Evolutionary conservation across 2,888 invertebrate genomes (phyloP).

Genomic region (Pinctada fucata): DNA sequence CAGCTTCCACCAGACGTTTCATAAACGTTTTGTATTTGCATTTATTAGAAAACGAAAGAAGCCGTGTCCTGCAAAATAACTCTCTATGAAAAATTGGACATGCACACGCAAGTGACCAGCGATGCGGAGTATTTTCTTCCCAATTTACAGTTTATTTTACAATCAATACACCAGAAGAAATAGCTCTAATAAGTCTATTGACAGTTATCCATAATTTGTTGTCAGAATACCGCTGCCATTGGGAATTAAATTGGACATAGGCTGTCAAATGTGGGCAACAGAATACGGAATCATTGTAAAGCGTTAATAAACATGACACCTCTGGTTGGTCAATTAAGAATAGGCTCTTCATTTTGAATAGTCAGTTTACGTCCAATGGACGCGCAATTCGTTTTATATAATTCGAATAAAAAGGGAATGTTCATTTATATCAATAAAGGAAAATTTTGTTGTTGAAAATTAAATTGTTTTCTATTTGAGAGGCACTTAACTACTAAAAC

Average conservation of each 20-base stretch:
- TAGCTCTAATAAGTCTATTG: slow-evolving; percentile 17
- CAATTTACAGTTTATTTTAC: slow-evolving; percentile 2
- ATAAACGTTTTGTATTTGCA: no score
- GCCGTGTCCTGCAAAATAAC: background rate
- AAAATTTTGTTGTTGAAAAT: no score
- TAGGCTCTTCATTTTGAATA: background rate
- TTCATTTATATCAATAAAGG: no score
- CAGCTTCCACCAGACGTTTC: no score
- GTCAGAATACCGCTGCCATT: slow-evolving; percentile 14
- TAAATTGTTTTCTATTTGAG: no score
- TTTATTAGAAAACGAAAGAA: background rate
- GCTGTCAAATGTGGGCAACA: slow-evolving; percentile 16
- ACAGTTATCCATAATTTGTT: slow-evolving; percentile 14
- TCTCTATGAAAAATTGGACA: background rate
- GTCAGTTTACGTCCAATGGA: no score
- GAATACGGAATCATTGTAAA: slow-evolving; percentile 22
- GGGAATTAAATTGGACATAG: slow-evolving; percentile 28
- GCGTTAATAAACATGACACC: slow-evolving; percentile 13
- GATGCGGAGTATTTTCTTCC: background rate
- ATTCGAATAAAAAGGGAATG: no score
- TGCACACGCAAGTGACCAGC: background rate
- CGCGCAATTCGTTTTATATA: no score
- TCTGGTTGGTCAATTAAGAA: slow-evolving; percentile 18
- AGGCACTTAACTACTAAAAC: no score
- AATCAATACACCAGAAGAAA: background rate